Evolutionary conservation across 2,797 vertebrate species (phyloP).

Genomic region (Perodicticus potto): DNA sequence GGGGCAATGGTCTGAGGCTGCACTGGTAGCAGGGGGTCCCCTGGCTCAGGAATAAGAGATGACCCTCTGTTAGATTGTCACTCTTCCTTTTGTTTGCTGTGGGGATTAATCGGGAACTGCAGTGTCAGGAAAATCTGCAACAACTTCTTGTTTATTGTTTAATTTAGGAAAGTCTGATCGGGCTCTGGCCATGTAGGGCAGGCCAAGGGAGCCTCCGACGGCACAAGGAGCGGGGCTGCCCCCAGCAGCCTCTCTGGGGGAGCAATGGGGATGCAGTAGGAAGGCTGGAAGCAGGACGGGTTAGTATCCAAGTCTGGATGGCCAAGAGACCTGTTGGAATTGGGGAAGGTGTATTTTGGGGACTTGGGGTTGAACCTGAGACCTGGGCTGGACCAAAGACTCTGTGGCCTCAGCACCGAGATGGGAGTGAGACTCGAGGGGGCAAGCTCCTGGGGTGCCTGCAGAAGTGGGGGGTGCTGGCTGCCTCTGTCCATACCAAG

Average conservation of each 20-base stretch:
- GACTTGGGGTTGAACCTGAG: background rate
- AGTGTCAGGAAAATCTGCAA: constrained; percentile 74
- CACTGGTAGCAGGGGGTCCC: background rate
- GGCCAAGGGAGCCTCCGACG: background rate
- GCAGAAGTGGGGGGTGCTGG: background rate
- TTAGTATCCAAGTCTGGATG: background rate
- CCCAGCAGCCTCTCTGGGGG: background rate
- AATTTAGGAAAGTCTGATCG: constrained; percentile 75
- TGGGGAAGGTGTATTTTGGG: no score
- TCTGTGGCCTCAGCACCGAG: background rate
- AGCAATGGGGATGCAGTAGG: background rate
- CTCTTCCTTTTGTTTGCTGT: constrained; percentile 78
- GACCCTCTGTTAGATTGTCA: constrained; percentile 65
- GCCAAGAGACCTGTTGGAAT: background rate
- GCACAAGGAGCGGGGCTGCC: background rate
- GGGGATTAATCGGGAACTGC: constrained; percentile 84
- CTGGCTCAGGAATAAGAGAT: constrained; percentile 66
- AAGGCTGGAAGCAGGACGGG: background rate
- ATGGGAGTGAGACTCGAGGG: background rate
- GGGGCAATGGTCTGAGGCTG: background rate
- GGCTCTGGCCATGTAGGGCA: constrained; percentile 27
- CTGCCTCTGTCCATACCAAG: background rate
- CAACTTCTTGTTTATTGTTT: constrained; percentile 79
- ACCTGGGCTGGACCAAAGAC: background rate
- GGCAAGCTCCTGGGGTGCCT: background rate